Evolutionary conservation across 2,113 vertebrate genomes (phyloP).

Genomic region (Clinocottus analis): DNA sequence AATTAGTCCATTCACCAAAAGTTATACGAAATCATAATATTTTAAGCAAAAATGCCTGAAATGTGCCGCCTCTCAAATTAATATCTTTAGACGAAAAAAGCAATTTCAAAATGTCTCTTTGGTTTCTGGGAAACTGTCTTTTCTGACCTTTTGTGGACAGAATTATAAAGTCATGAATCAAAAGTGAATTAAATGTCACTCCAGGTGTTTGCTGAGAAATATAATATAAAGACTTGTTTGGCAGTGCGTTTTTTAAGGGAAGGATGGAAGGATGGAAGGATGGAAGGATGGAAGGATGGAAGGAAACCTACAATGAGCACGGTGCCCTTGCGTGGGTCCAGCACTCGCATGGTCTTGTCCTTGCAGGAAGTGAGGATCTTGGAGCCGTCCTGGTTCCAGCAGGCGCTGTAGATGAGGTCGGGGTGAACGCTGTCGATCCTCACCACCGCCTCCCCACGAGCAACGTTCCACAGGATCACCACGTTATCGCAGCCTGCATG

Average conservation of each 20-base stretch:
- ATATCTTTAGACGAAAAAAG: not conserved
- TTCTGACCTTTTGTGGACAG: not conserved
- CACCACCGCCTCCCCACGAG: conserved; percentile 79
- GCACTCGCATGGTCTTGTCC: conserved; percentile 87
- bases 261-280: not conserved
- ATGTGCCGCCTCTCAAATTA: not conserved
- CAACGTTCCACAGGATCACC: conserved; percentile 90
- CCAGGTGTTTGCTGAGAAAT: not conserved
- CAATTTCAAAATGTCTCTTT: not conserved
- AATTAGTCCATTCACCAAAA: not conserved
- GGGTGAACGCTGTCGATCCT: conserved; percentile 86
- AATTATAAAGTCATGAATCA: not conserved
- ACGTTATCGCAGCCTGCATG: conserved; percentile 88
- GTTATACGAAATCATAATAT: not conserved
- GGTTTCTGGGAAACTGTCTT: not conserved
- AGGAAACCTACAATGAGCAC: conserved; percentile 79
- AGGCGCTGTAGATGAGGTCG: conserved; percentile 90
- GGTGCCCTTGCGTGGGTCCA: conserved; percentile 88
- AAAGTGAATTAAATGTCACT: not conserved
- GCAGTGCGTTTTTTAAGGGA: not conserved
- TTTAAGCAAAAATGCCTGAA: not conserved
- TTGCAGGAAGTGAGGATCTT: conserved; percentile 89
- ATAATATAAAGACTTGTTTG: not conserved
- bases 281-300: not conserved
- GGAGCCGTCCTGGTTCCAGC: conserved; percentile 89